These are phyloP conservation scores for Kuschelorhynchus macadamiae DNA, from an alignment of 2,888 invertebrate species.

Conservation along the genomic window DNA sequence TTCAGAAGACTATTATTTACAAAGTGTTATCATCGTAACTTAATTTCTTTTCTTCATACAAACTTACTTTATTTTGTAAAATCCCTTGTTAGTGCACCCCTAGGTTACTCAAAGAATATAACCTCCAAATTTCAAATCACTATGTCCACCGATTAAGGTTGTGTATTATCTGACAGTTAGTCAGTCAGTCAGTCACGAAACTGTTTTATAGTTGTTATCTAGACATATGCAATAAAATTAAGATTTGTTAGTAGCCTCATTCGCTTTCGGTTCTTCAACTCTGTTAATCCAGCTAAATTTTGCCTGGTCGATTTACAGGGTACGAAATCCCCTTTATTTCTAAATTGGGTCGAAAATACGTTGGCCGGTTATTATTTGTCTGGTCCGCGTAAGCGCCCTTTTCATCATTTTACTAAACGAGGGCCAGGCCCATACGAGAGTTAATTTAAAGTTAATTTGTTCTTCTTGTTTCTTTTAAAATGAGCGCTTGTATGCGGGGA, in stretches of 20 bases:
- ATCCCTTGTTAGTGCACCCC: no score
- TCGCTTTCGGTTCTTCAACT: constrained; percentile 10
- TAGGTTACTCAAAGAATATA: no score
- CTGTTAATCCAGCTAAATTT: constrained; percentile 23
- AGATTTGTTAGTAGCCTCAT: neutral
- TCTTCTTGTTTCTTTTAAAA: constrained; percentile 37
- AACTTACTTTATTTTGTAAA: no score
- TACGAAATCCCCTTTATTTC: constrained; percentile 66
- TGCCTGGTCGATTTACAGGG: constrained; percentile 52
- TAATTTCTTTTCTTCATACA: no score
- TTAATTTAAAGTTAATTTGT: constrained; percentile 55
- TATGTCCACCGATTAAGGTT: no score
- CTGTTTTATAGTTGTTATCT: no score
- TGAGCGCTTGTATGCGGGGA: constrained; percentile 18
- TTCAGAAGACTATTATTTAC: no score
- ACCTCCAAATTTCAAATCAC: no score
- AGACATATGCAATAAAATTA: no score
- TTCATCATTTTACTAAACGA: constrained; percentile 55
- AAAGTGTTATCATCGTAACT: no score
- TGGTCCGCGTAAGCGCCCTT: constrained; percentile 46
- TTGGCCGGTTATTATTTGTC: constrained; percentile 52
- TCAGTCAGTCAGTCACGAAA: no score
- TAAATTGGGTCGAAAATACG: constrained; percentile 66
- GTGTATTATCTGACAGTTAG: no score
- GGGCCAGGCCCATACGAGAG: constrained; percentile 42